These are phyloP conservation scores for Eulithis testata DNA, from an alignment of 2,888 invertebrate species.

Conservation along the genomic window DNA sequence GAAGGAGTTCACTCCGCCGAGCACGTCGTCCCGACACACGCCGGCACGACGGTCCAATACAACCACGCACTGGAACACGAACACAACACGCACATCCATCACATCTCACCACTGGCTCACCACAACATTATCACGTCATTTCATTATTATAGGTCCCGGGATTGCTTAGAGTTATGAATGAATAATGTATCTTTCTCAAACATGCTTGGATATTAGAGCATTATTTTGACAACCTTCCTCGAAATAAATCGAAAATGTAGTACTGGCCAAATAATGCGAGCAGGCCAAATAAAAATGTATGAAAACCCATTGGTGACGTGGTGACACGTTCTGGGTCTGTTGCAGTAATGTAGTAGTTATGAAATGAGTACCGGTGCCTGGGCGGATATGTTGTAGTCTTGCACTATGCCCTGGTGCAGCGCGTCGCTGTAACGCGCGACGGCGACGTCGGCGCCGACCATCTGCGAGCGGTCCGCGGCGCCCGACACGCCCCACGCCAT, in stretches of 20 bases:
- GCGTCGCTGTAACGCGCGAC: slow-evolving; percentile 89
- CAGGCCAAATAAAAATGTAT: too few relatives aligned
- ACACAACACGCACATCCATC: neutral
- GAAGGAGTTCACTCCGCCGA: slow-evolving; percentile 92
- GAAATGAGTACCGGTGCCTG: slow-evolving; percentile 92
- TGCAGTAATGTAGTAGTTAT: too few relatives aligned
- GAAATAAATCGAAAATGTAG: too few relatives aligned
- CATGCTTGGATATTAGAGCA: too few relatives aligned
- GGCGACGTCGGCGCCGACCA: slow-evolving; percentile 94
- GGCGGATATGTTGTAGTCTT: slow-evolving; percentile 94
- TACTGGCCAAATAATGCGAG: too few relatives aligned
- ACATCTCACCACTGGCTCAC: too few relatives aligned
- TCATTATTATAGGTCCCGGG: neutral
- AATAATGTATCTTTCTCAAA: too few relatives aligned
- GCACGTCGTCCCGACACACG: slow-evolving; percentile 92
- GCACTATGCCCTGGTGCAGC: slow-evolving; percentile 87
- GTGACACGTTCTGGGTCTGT: too few relatives aligned
- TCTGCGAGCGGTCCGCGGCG: slow-evolving; percentile 87
- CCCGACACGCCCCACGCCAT: slow-evolving; percentile 96
- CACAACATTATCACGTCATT: too few relatives aligned
- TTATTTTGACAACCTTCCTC: too few relatives aligned
- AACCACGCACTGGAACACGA: slow-evolving; percentile 88
- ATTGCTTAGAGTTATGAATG: too few relatives aligned
- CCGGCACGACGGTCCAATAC: slow-evolving; percentile 94
- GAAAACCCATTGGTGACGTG: too few relatives aligned